A percentile compares a stretch with the other conserved stretches of the same genome.
Conservation (phyloP, 2,888 invertebrate species). For the Scrobipalpa costella region DNA sequence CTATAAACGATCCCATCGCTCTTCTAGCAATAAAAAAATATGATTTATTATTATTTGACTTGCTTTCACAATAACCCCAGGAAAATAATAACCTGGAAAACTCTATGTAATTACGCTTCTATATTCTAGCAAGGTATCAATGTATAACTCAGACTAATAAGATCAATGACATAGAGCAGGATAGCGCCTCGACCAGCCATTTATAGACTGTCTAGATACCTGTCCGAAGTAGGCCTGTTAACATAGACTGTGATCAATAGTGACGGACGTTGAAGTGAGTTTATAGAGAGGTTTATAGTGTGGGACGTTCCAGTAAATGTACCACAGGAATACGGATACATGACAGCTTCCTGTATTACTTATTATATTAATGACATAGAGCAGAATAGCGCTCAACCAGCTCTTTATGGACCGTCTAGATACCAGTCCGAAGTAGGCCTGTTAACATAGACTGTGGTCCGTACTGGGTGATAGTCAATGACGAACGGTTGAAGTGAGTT, state of each 20-base stretch:
- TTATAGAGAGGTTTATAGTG: conserved; percentile 6
- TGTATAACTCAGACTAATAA: not conserved
- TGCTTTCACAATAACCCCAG: too few relatives aligned
- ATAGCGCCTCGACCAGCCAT: not conserved
- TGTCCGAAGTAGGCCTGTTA: conserved; percentile 1
- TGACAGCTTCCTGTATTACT: too few relatives aligned
- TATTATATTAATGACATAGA: not conserved
- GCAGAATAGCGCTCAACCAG: conserved; percentile 2
- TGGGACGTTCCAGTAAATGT: conserved; percentile 22
- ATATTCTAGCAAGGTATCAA: not conserved
- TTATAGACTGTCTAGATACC: not conserved
- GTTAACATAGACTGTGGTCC: conserved; percentile 14
- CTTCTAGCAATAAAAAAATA: too few relatives aligned
- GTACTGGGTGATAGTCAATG: too few relatives aligned
- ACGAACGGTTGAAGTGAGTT: conserved; percentile 19
- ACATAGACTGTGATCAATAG: conserved; percentile 8
- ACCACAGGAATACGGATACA: too few relatives aligned
- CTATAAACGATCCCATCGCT: too few relatives aligned
- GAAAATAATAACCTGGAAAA: too few relatives aligned
- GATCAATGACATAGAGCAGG: not conserved
- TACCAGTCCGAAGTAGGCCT: not conserved
- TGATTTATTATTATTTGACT: too few relatives aligned
- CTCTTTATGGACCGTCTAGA: not conserved
- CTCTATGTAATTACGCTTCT: too few relatives aligned
- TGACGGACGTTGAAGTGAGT: conserved; percentile 15